phyloP scores from a whole-genome alignment of 2,888 invertebrate species.

The Frankliniella intonsa region DNA sequence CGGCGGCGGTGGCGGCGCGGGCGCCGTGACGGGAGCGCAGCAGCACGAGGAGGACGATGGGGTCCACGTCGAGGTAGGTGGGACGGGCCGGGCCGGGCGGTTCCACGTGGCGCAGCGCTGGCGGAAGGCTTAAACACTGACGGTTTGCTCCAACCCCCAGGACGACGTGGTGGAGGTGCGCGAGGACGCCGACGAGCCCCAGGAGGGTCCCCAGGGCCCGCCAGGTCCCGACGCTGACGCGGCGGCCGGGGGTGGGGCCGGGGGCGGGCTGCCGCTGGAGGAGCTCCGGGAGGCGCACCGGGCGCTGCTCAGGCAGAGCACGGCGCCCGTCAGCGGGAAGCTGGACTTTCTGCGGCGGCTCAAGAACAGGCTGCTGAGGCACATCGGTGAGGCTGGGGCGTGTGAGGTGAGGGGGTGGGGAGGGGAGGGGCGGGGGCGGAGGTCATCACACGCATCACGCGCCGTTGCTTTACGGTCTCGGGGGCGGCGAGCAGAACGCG shows the following conservation, averaged over 20 bases:
- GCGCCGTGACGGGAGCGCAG: not conserved
- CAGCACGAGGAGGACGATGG: not conserved
- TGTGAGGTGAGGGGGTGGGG: no score
- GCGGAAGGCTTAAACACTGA: no score
- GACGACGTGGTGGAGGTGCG: no score
- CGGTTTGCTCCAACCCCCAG: no score
- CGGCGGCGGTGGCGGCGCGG: not conserved
- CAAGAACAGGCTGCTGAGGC: constrained; percentile 15
- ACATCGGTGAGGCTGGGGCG: not conserved
- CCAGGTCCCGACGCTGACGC: not conserved
- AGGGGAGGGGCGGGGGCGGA: no score
- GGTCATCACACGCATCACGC: no score
- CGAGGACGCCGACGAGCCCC: not conserved
- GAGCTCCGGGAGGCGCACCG: constrained; percentile 4
- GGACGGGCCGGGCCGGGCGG: no score
- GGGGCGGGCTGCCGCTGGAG: not conserved
- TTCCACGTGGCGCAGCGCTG: no score
- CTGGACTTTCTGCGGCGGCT: not conserved
- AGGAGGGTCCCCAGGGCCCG: not conserved
- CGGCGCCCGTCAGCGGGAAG: not conserved
- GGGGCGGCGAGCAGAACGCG: no score
- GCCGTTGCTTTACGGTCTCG: no score
- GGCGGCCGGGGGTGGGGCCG: not conserved
- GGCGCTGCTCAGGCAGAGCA: not conserved
- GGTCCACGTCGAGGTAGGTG: no score